Base-by-base conservation (phyloP, 2,113 vertebrate species). In the Channa maculata region DNA sequence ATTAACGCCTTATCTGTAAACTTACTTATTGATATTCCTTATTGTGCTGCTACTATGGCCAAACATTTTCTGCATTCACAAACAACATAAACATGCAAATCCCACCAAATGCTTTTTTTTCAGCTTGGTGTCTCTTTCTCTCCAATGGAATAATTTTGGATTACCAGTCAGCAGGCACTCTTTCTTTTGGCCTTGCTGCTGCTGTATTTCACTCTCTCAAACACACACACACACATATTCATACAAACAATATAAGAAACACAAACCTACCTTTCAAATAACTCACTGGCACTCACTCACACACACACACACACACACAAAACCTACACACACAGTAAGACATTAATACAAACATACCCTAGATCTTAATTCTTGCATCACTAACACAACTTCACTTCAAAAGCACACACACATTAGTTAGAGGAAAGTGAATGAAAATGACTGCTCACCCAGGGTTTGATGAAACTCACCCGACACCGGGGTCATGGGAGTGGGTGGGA, bases 381-480 rank as follows among this genome's bases (percentile, higher is more conserved):
- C 45, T 12, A 13, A 43, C 14, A 34, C 13, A 8, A n/a, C 6
- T 12, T n/a, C 3, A 59, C 55, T 5, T 15, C 51, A 59, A 41
- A 78, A 8, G 53, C 50, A 59, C 58, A 81, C 52, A 62, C 59
- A 50, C 45, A 62, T 48, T 10, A 36, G 45, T 41, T 82, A 50
- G 9, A 83, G 50, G 44, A 83, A 71, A 91, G 81, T 73, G 39
- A 93, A 93, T 76, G 66, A 92, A 92, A 90, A 44, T 4, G 46
- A 74, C 75, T 92, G 91, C 94, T 95, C 92, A 94, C 94, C 94
- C 85, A 94, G 87, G 88, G 91, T 49, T 79, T 70, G 67, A 92
- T 89, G 87, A 86, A 94, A 80, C 95, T 95, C 93, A 97, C 97
- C 96, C 91, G 98, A 98, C 79, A 97, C 88, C 51, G 95, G 95